Evolutionary conservation across 2,888 invertebrate species (phyloP).

Genomic region (Drepana falcataria): DNA sequence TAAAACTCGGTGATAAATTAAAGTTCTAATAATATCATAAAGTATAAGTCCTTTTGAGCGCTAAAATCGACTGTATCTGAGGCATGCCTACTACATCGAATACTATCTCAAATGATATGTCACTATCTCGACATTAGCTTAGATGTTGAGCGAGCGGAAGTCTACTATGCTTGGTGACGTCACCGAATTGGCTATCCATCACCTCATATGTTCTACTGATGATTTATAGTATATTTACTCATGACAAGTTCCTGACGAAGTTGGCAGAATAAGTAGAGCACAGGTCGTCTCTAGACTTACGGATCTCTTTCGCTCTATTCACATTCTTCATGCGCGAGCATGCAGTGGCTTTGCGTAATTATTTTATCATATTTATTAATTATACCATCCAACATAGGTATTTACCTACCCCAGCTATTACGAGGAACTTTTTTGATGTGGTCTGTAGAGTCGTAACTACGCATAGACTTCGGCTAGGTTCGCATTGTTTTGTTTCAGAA

Average conservation of each 20-base stretch:
- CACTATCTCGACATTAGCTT: slow-evolving; percentile 23
- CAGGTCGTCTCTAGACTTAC: too few relatives aligned
- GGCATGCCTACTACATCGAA: slow-evolving; percentile 12
- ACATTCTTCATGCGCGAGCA: too few relatives aligned
- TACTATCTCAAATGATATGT: slow-evolving; percentile 20
- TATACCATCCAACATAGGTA: too few relatives aligned
- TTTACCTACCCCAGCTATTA: not conserved
- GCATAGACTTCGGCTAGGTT: not conserved
- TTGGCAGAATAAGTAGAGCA: too few relatives aligned
- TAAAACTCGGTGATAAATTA: slow-evolving; percentile 11
- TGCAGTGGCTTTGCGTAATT: too few relatives aligned
- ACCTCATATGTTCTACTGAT: not conserved
- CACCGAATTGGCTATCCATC: not conserved
- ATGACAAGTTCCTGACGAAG: too few relatives aligned
- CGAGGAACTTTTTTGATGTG: not conserved
- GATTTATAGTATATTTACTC: not conserved
- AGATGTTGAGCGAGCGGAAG: slow-evolving; percentile 8
- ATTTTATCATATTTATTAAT: too few relatives aligned
- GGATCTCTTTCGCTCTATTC: too few relatives aligned
- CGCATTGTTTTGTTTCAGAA: not conserved
- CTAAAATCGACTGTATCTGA: slow-evolving; percentile 17
- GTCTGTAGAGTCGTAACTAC: not conserved
- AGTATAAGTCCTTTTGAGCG: slow-evolving; percentile 16
- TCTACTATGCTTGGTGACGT: slow-evolving; percentile 4
- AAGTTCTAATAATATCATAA: slow-evolving; percentile 14